phyloP scores from a whole-genome alignment of 2,113 vertebrate species.

The Phyllostomus discolor region DNA sequence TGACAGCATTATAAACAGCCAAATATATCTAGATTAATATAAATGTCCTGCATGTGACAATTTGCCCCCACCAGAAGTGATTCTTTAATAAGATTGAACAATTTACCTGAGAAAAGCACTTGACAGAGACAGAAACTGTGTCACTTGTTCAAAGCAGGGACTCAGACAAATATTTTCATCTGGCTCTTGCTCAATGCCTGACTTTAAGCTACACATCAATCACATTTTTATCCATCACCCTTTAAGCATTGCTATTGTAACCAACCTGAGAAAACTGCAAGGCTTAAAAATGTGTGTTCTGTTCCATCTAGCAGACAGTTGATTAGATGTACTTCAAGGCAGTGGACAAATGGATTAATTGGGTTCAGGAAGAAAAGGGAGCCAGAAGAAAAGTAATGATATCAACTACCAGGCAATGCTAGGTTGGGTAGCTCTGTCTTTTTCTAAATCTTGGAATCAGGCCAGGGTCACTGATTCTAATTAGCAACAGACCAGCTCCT shows the following conservation, averaged over 20 bases:
- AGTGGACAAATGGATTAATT: neutral
- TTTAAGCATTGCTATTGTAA: neutral
- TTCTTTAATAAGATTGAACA: slow-evolving; percentile 63
- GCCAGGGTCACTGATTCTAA: slow-evolving; percentile 35
- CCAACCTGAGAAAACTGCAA: neutral
- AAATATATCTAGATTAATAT: slow-evolving; percentile 67
- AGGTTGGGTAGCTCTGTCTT: neutral
- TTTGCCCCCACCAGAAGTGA: slow-evolving; percentile 52
- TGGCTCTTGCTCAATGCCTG: neutral
- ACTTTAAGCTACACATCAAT: slow-evolving; percentile 40
- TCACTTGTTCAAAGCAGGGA: slow-evolving; percentile 46
- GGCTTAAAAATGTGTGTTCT: neutral
- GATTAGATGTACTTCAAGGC: neutral
- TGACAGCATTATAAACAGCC: slow-evolving; percentile 59
- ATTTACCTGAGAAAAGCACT: slow-evolving; percentile 57
- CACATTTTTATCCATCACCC: neutral
- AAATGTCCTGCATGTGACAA: slow-evolving; percentile 36
- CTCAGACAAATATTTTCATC: slow-evolving; percentile 58
- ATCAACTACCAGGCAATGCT: neutral
- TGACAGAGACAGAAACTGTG: slow-evolving; percentile 64
- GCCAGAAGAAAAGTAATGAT: neutral
- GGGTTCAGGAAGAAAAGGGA: neutral
- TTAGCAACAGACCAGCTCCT: slow-evolving; percentile 48
- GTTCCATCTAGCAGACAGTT: neutral
- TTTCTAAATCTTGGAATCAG: slow-evolving; percentile 31